These are phyloP conservation scores for Melitaea athalia DNA, from an alignment of 2,888 invertebrate genomes.

Conservation along the genomic window DNA sequence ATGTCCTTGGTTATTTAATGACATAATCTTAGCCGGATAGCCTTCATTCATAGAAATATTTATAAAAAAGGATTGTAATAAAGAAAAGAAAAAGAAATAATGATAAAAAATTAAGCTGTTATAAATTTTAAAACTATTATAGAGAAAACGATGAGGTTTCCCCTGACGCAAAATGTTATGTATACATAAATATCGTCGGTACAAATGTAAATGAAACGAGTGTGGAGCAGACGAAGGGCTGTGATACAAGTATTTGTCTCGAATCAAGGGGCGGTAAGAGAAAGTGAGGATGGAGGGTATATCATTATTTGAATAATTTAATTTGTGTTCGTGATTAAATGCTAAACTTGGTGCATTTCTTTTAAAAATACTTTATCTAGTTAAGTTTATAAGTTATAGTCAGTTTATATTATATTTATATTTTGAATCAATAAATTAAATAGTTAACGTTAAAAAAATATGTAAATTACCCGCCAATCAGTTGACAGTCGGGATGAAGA, in stretches of 20 bases:
- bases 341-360: constrained; percentile 6
- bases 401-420: too few relatives aligned
- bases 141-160: constrained; percentile 35
- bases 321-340: constrained; percentile 29
- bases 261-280: constrained; percentile 38
- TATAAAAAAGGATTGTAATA: too few relatives aligned
- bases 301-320: constrained; percentile 37
- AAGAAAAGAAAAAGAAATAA: neutral
- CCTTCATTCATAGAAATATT: too few relatives aligned
- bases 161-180: constrained; percentile 31
- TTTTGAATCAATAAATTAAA: neutral
- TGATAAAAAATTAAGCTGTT: neutral
- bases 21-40: too few relatives aligned
- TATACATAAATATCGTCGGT: constrained; percentile 40
- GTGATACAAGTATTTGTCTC: constrained; percentile 49
- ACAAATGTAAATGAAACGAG: constrained; percentile 48
- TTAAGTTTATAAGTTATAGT: too few relatives aligned
- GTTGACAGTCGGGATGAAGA: too few relatives aligned
- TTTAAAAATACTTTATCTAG: too few relatives aligned
- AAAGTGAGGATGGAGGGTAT: constrained; percentile 37
- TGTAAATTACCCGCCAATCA: too few relatives aligned
- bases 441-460: too few relatives aligned
- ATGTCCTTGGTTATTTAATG: too few relatives aligned
- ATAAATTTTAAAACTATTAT: constrained; percentile 23
- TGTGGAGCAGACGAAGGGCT: constrained; percentile 45